A percentile compares a stretch with the other conserved stretches of the same genome.
phyloP scores from a whole-genome alignment of 1,140 invertebrate genomes.

The Harlomillsia oculata region DNA sequence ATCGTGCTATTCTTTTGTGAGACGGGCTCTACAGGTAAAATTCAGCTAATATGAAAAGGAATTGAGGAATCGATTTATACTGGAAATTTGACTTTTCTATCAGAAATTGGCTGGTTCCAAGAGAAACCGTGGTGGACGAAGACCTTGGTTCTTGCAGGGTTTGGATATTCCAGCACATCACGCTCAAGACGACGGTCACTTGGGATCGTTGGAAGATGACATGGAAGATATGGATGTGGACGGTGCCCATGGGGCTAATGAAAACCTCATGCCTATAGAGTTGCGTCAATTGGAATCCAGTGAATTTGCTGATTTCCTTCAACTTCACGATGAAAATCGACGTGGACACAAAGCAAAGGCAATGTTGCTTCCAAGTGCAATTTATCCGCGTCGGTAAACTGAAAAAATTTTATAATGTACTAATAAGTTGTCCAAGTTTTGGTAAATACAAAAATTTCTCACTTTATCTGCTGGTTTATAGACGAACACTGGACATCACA shows the following conservation, averaged over 20 bases:
- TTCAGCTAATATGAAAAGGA: not conserved
- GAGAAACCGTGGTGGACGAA: conserved; percentile 44
- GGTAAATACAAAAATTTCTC: not conserved
- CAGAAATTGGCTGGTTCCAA: conserved; percentile 66
- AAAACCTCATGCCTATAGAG: conserved; percentile 72
- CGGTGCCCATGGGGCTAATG: conserved; percentile 49
- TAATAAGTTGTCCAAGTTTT: not conserved
- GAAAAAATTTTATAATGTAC: not conserved
- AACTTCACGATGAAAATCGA: conserved; percentile 10
- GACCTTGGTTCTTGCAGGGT: conserved; percentile 60
- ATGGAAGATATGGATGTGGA: conserved; percentile 22
- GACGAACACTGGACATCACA: conserved; percentile 31
- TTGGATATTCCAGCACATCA: conserved; percentile 50
- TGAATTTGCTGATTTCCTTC: conserved; percentile 26
- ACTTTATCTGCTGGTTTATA: conserved; percentile 6
- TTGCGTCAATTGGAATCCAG: conserved; percentile 61
- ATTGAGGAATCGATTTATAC: not conserved
- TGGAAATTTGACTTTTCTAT: conserved; percentile 19
- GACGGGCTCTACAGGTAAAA: conserved; percentile 67
- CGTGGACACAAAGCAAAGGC: not conserved
- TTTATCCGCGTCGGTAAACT: conserved; percentile 25
- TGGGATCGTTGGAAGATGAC: conserved; percentile 24
- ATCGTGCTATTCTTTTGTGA: conserved; percentile 86
- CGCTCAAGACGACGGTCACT: conserved; percentile 3
- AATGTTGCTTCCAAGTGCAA: conserved; percentile 21